Evolutionary conservation across 1,140 invertebrate species (phyloP).

Genomic region (Platyscapa corneri): DNA sequence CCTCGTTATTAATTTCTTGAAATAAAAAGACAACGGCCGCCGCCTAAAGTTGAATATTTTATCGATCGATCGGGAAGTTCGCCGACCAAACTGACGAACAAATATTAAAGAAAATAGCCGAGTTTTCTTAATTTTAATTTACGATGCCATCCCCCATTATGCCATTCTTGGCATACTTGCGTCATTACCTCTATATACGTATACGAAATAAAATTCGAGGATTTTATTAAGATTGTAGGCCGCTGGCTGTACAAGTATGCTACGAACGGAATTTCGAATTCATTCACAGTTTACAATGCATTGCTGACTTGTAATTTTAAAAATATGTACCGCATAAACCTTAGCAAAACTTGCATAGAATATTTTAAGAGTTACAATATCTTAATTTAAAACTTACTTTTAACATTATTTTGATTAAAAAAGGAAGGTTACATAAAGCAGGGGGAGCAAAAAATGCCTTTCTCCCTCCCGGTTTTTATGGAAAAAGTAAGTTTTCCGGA

Average conservation of each 20-base stretch:
- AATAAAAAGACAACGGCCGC: neutral
- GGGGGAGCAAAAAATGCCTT: neutral
- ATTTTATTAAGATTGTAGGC: neutral
- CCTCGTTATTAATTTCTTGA: neutral
- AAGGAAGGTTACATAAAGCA: neutral
- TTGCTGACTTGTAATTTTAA: conserved; percentile 2
- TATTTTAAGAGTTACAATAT: conserved; percentile 1
- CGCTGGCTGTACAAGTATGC: neutral
- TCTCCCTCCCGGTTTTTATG: neutral
- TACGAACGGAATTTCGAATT: neutral
- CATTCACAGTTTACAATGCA: neutral
- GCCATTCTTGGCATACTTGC: neutral
- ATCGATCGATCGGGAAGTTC: neutral
- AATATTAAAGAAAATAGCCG: neutral
- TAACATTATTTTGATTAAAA: neutral
- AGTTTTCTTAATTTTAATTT: conserved; percentile 3
- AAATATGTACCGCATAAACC: neutral
- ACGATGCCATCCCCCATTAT: neutral
- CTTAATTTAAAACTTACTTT: neutral
- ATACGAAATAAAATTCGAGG: neutral
- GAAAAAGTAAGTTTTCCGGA: neutral
- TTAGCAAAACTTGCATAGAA: neutral
- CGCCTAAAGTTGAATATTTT: neutral
- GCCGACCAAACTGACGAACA: neutral
- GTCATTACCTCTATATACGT: neutral